Percentiles rank a stretch among this genome's conserved stretches.
phyloP scores from a whole-genome alignment of 92 coral and sea anemone species.

The Blastomussa wellsi region DNA sequence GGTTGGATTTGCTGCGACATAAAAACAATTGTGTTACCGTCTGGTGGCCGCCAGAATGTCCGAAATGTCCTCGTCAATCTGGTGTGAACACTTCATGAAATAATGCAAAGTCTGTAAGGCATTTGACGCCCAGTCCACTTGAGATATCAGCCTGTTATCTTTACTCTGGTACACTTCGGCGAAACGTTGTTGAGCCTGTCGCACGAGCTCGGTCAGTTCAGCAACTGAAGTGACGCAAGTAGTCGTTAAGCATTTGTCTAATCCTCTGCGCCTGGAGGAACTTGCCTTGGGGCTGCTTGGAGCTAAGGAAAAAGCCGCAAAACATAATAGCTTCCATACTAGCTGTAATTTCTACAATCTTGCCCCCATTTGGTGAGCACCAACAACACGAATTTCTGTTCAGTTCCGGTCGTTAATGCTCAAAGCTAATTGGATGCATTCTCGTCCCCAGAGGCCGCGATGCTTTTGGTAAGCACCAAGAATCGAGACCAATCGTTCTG shows the following conservation, averaged over 20 bases:
- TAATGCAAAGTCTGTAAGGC: constrained; percentile 64
- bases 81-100: constrained; percentile 77
- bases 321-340: background rate
- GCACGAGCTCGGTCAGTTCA: constrained; percentile 67
- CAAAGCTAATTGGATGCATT: no score
- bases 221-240: constrained; percentile 77
- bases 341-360: no score
- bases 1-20: background rate
- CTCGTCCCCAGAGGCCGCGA: no score
- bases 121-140: constrained; percentile 71
- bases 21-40: constrained; percentile 43
- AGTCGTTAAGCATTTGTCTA: constrained; percentile 70
- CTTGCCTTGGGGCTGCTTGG: constrained; percentile 28
- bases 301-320: background rate
- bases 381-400: no score
- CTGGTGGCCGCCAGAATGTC: constrained; percentile 63
- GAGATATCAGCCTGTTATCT: constrained; percentile 76
- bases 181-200: constrained; percentile 71
- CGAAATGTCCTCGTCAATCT: constrained; percentile 63
- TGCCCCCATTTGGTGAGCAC: no score
- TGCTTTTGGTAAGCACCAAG: no score
- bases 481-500: no score
- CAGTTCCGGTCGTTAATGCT: no score
- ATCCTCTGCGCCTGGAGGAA: constrained; percentile 32
- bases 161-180: constrained; percentile 68